Evolutionary conservation across 2,797 vertebrate genomes (phyloP).

Genomic region (Antennarius maculatus): DNA sequence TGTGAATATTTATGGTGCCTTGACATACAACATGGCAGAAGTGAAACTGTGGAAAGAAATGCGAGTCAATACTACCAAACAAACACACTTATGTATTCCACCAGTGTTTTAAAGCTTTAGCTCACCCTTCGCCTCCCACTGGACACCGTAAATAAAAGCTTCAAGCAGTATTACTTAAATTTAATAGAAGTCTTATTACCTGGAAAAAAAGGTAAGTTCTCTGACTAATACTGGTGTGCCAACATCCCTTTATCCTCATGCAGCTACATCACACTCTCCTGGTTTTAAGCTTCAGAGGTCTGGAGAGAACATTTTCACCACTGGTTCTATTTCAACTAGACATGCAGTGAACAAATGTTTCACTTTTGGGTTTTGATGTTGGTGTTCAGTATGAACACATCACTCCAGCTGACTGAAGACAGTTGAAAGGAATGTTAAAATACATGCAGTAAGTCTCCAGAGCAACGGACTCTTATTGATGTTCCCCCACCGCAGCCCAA

Average conservation of each 20-base stretch:
- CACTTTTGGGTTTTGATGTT: conserved; percentile 14
- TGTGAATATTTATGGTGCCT: conserved; percentile 25
- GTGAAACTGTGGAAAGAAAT: conserved; percentile 27
- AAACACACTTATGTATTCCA: conserved; percentile 49
- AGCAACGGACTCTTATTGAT: neutral
- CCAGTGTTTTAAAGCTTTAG: conserved; percentile 44
- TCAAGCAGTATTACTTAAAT: conserved; percentile 62
- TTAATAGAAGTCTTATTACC: conserved; percentile 54
- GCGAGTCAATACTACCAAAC: conserved; percentile 30
- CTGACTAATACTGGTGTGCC: conserved; percentile 9
- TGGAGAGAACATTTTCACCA: conserved; percentile 37
- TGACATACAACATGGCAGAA: conserved; percentile 20
- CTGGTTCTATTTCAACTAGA: conserved; percentile 44
- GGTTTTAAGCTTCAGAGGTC: conserved; percentile 29
- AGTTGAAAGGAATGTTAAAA: neutral
- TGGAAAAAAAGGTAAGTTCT: conserved; percentile 37
- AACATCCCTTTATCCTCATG: conserved; percentile 26
- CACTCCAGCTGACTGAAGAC: conserved; percentile 3
- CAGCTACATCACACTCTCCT: conserved; percentile 27
- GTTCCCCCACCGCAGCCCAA: too few species aligned
- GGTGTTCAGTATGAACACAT: conserved; percentile 19
- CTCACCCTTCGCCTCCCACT: conserved; percentile 36
- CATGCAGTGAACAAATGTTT: conserved; percentile 34
- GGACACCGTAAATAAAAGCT: conserved; percentile 52
- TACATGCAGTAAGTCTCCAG: too few species aligned